These are phyloP conservation scores for Marronus borbonicus DNA, from an alignment of 2,888 invertebrate genomes.

Conservation along the genomic window DNA sequence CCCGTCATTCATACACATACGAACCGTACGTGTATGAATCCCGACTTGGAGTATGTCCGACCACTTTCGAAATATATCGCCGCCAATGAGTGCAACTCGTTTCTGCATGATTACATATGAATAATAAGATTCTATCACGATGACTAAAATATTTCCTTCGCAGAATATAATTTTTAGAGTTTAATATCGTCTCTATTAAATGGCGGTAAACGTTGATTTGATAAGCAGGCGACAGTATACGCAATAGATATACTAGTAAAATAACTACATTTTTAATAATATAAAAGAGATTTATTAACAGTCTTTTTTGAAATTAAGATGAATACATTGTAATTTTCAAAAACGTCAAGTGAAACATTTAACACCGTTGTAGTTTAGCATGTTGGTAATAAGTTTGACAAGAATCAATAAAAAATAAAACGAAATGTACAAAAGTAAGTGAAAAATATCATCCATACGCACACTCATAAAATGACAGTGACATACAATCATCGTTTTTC, in stretches of 20 bases:
- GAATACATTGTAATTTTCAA: conserved; percentile 54
- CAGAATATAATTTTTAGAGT: too few relatives aligned
- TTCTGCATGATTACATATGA: too few relatives aligned
- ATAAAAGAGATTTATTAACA: conserved; percentile 59
- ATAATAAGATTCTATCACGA: too few relatives aligned
- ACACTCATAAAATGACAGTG: conserved; percentile 27
- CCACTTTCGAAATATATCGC: too few relatives aligned
- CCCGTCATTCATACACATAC: too few relatives aligned
- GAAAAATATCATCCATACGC: conserved; percentile 44
- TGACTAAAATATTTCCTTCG: too few relatives aligned
- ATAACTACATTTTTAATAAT: conserved; percentile 49
- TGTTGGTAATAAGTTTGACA: conserved; percentile 43
- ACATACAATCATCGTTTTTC: conserved; percentile 41
- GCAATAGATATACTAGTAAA: conserved; percentile 22
- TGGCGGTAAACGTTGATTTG: too few relatives aligned
- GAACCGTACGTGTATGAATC: too few relatives aligned
- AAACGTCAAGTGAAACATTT: conserved; percentile 51
- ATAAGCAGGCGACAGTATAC: not conserved
- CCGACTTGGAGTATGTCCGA: too few relatives aligned
- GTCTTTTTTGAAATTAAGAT: conserved; percentile 57
- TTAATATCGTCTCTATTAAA: too few relatives aligned
- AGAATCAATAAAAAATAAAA: conserved; percentile 42
- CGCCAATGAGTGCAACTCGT: too few relatives aligned
- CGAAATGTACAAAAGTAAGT: conserved; percentile 46
- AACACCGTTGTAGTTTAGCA: conserved; percentile 49